These are phyloP conservation scores for Dasyprocta punctata DNA, from an alignment of 2,113 vertebrate genomes.

Conservation along the genomic window DNA sequence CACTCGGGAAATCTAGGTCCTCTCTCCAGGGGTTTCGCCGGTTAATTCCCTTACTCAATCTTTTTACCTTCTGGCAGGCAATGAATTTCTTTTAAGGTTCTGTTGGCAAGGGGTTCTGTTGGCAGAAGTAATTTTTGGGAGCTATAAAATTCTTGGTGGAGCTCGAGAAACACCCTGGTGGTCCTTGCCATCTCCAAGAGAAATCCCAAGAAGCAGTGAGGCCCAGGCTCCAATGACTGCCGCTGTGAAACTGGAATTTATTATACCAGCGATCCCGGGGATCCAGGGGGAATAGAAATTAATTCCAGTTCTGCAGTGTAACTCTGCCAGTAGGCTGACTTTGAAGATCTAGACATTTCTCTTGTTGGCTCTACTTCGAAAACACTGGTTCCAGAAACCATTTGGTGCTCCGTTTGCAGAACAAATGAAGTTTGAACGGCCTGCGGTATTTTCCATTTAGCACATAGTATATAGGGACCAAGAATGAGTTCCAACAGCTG, in stretches of 20 bases:
- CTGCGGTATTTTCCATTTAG: conserved; percentile 67
- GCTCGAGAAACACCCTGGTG: neutral
- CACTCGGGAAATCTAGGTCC: neutral
- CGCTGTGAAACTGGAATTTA: neutral
- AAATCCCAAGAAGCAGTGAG: neutral
- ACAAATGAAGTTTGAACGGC: conserved; percentile 75
- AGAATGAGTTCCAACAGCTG: conserved; percentile 58
- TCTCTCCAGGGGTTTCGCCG: neutral
- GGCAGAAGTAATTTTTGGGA: conserved; percentile 23
- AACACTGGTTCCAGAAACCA: conserved; percentile 55
- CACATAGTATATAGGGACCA: conserved; percentile 69
- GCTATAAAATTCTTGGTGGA: conserved; percentile 58
- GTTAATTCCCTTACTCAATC: neutral
- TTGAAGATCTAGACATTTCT: conserved; percentile 37
- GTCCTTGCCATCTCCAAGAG: neutral
- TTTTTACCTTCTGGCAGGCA: neutral
- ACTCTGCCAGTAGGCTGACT: neutral
- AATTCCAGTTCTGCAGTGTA: neutral
- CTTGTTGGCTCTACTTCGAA: neutral
- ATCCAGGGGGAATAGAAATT: conserved; percentile 46
- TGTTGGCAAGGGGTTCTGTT: neutral
- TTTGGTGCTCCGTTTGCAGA: conserved; percentile 68
- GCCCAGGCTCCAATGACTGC: neutral
- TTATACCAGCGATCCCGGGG: conserved; percentile 19
- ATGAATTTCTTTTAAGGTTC: conserved; percentile 12